These are phyloP conservation scores for Galago senegalensis DNA, from an alignment of 2,797 vertebrate species.

Conservation along the genomic window DNA sequence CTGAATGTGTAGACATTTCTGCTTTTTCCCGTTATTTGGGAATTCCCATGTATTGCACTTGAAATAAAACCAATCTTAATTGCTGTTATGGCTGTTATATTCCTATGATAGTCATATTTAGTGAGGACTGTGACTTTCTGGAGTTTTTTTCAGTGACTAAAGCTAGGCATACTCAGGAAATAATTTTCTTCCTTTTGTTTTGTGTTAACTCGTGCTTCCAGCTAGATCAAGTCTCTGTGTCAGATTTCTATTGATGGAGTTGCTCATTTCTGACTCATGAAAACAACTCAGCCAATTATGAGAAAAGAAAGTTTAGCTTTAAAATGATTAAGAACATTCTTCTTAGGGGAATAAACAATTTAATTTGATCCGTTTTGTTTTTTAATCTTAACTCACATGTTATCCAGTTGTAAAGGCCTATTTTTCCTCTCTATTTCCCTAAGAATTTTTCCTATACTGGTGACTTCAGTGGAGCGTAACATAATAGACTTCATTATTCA, in stretches of 20 bases:
- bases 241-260: slow-evolving; percentile 66
- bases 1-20: slow-evolving; percentile 32
- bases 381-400: slow-evolving; percentile 74
- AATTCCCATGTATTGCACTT: slow-evolving; percentile 19
- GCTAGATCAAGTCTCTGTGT: slow-evolving; percentile 58
- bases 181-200: slow-evolving; percentile 64
- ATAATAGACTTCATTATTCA: slow-evolving; percentile 57
- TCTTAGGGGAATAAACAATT: slow-evolving; percentile 68
- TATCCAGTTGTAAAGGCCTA: slow-evolving; percentile 66
- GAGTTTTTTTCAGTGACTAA: slow-evolving; percentile 61
- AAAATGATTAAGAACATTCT: slow-evolving; percentile 73
- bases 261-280: slow-evolving; percentile 78
- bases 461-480: slow-evolving; percentile 59
- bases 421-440: slow-evolving; percentile 73
- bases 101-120: slow-evolving; percentile 40
- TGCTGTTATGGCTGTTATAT: background rate
- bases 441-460: slow-evolving; percentile 63
- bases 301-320: slow-evolving; percentile 78
- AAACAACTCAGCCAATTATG: slow-evolving; percentile 75
- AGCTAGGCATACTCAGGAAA: slow-evolving; percentile 40
- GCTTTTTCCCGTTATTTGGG: slow-evolving; percentile 43
- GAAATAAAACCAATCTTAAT: slow-evolving; percentile 37
- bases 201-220: slow-evolving; percentile 39
- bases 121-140: background rate
- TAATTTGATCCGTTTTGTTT: slow-evolving; percentile 76